Base-by-base conservation (phyloP, 1,140 invertebrate genomes). In the Diabrotica undecimpunctata region DNA sequence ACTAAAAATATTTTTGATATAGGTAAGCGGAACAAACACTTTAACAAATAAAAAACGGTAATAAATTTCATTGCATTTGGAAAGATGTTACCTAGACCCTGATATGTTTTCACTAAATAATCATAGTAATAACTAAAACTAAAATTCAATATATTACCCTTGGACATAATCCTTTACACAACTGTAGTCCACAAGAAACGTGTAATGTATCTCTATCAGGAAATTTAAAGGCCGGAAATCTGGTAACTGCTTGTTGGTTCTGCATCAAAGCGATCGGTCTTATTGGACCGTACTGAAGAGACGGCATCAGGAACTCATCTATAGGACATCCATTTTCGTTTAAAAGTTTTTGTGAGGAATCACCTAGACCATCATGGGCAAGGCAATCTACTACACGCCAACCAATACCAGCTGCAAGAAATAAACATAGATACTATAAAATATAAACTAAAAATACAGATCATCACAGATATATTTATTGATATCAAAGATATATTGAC, bases 181-280 rank as follows among this genome's bases (percentile, higher is more conserved):
- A 72, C 68, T 87, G 82, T 70, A 89, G 75, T 63, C 83, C 80
- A 82, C 88, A 86, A 55, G 84, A 83, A 10, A 92, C 80, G 77
- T 91, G 90, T 9, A 92, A 77, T 61, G 86, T 84, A 59, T 88
- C 87, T 66, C 88, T 80, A 71, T 90, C 89, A 11, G 90, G 89
- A 79, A 92, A 92, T 73, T 91, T 91, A 71, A 92, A 92, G 6
- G 89, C 90, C 9, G 87, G 83, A 79, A 92, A 92, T 38, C 84
- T 86, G 0, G 88, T 84, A 62, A 79, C 60, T 10, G 84, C 84
- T 64, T 85, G 83, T 72, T 85, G 83, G 62, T 84, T 84, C 5
- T 80, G 80, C 83, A 85, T 85, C 9, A 84, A 79, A 8, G 68
- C 64, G 11, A 75, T 74, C 0, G 72, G 64, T 78, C 79, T 12